phyloP scores from a whole-genome alignment of 2,113 vertebrate genomes.

The Oreotrochilus melanogaster region DNA sequence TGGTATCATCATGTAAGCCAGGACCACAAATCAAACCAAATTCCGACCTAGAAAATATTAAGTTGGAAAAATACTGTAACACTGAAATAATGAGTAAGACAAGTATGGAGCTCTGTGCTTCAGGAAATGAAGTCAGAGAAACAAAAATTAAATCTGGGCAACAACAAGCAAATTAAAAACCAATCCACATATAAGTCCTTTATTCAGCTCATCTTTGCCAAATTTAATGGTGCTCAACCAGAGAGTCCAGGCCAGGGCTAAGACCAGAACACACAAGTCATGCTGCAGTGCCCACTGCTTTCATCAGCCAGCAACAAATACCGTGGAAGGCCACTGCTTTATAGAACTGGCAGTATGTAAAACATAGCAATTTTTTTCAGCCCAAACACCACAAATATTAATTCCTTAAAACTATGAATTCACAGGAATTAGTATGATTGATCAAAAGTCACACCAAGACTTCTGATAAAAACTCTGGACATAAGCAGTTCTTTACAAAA shows the following conservation, averaged over 20 bases:
- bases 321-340: background rate
- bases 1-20: background rate
- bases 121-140: background rate
- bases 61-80: background rate
- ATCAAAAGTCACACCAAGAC: background rate
- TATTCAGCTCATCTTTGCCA: background rate
- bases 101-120: background rate
- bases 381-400: background rate
- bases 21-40: background rate
- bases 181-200: background rate
- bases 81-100: background rate
- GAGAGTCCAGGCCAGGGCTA: background rate
- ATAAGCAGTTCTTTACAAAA: background rate
- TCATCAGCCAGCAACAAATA: background rate
- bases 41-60: background rate
- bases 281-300: background rate
- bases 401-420: background rate
- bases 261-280: background rate
- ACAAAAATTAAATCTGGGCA: background rate
- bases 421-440: background rate
- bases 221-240: background rate
- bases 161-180: background rate
- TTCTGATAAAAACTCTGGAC: background rate
- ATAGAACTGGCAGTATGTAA: background rate
- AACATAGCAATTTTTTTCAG: background rate